phyloP scores from a whole-genome alignment of 1,140 invertebrate species.

The Drosophila nasuta region DNA sequence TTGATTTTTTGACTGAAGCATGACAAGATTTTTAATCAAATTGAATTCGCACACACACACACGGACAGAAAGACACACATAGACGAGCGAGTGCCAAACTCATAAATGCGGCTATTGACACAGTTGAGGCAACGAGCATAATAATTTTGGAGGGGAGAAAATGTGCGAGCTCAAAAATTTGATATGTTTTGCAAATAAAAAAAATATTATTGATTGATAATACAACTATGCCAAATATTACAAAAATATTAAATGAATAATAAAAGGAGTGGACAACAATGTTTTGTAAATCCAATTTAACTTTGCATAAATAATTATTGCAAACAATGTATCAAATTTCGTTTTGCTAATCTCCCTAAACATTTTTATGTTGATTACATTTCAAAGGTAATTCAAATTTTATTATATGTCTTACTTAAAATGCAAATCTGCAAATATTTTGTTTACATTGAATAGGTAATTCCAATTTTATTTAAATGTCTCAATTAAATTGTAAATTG shows the following conservation, averaged over 20 bases:
- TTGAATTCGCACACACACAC: conserved; percentile 53
- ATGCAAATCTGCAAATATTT: too few species aligned
- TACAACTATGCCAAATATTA: conserved; percentile 5
- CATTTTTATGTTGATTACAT: too few species aligned
- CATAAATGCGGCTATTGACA: conserved; percentile 78
- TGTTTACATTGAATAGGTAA: too few species aligned
- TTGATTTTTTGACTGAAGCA: conserved; percentile 72
- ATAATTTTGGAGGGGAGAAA: conserved; percentile 59
- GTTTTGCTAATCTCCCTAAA: too few species aligned
- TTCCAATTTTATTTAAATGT: too few species aligned
- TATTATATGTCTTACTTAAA: too few species aligned
- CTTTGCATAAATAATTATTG: background rate
- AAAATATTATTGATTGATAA: conserved; percentile 14
- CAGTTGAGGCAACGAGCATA: conserved; percentile 65
- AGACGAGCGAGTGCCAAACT: conserved; percentile 54
- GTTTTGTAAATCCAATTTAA: background rate
- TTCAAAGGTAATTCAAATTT: too few species aligned
- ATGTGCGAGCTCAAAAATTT: conserved; percentile 24
- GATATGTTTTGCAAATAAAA: background rate
- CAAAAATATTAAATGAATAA: background rate
- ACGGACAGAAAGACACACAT: background rate
- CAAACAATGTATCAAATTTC: background rate
- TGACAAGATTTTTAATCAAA: conserved; percentile 82
- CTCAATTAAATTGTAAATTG: too few species aligned
- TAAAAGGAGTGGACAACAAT: background rate